These are phyloP conservation scores for Arion vulgaris DNA, from an alignment of 1,140 invertebrate species.

Conservation along the genomic window DNA sequence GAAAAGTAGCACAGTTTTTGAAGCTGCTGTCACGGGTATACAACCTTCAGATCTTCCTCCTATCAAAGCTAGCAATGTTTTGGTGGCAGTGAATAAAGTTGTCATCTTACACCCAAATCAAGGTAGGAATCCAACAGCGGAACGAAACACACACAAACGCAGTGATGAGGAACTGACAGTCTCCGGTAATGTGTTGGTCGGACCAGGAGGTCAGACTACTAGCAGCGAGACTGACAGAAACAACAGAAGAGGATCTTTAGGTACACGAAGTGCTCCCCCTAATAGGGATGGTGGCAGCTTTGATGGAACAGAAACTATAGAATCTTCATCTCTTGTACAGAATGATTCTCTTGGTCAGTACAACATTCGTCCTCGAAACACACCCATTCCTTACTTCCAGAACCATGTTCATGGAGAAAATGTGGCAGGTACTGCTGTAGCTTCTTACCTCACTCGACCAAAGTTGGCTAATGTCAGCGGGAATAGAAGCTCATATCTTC, in stretches of 20 bases:
- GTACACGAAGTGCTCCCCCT: slow-evolving; percentile 40
- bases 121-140: slow-evolving; percentile 90
- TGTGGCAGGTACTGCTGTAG: not conserved
- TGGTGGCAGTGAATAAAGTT: slow-evolving; percentile 56
- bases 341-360: slow-evolving; percentile 72
- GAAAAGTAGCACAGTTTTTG: slow-evolving; percentile 35
- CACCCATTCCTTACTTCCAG: slow-evolving; percentile 83
- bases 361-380: slow-evolving; percentile 62
- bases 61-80: slow-evolving; percentile 61
- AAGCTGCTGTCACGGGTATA: slow-evolving; percentile 41
- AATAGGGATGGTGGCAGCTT: slow-evolving; percentile 27
- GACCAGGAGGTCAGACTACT: slow-evolving; percentile 59
- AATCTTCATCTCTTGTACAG: slow-evolving; percentile 72
- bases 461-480: slow-evolving; percentile 76
- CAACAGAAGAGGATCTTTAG: slow-evolving; percentile 65
- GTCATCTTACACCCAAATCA: slow-evolving; percentile 84
- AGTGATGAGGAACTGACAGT: slow-evolving; percentile 77
- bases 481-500: slow-evolving; percentile 27
- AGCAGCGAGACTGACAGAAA: slow-evolving; percentile 4
- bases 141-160: slow-evolving; percentile 80
- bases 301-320: slow-evolving; percentile 72
- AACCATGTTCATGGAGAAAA: slow-evolving; percentile 76
- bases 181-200: slow-evolving; percentile 79
- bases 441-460: slow-evolving; percentile 51
- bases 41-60: slow-evolving; percentile 38